These are phyloP conservation scores for Macrotis lagotis DNA, from an alignment of 2,113 vertebrate genomes.

Conservation along the genomic window DNA sequence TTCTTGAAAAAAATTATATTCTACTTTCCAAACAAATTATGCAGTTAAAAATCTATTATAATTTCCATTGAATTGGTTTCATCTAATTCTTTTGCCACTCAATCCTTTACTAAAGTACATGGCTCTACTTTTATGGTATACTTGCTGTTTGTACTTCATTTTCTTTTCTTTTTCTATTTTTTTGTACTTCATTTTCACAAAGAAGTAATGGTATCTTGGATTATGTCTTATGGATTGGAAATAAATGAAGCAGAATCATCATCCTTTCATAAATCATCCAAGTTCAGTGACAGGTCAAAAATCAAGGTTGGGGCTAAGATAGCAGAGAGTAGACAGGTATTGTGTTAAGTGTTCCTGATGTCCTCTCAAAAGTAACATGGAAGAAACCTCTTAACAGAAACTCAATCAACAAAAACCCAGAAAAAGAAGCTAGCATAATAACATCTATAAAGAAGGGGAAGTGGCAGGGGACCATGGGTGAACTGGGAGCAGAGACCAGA, in stretches of 20 bases:
- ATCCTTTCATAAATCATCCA: background rate
- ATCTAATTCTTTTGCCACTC: background rate
- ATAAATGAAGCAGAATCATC: background rate
- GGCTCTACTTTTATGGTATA: background rate
- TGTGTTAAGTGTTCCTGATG: too few relatives aligned
- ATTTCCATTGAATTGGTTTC: background rate
- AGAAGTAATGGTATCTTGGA: background rate
- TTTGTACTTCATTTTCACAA: too few relatives aligned
- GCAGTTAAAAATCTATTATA: background rate
- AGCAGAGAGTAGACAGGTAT: too few relatives aligned
- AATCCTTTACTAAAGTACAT: background rate
- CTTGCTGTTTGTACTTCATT: background rate
- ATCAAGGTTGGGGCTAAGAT: too few relatives aligned
- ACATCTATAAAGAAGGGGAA: too few relatives aligned
- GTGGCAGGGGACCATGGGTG: too few relatives aligned
- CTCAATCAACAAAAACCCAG: too few relatives aligned
- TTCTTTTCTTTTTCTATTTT: too few relatives aligned
- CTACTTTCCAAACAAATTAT: background rate
- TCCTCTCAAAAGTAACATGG: too few relatives aligned
- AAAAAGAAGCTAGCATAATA: too few relatives aligned
- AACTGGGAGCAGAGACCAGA: too few relatives aligned
- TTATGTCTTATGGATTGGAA: background rate
- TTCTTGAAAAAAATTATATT: background rate
- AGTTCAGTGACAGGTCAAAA: background rate
- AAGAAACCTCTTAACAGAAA: too few relatives aligned